phyloP scores from a whole-genome alignment of 2,888 invertebrate species.

The Busseola fusca region DNA sequence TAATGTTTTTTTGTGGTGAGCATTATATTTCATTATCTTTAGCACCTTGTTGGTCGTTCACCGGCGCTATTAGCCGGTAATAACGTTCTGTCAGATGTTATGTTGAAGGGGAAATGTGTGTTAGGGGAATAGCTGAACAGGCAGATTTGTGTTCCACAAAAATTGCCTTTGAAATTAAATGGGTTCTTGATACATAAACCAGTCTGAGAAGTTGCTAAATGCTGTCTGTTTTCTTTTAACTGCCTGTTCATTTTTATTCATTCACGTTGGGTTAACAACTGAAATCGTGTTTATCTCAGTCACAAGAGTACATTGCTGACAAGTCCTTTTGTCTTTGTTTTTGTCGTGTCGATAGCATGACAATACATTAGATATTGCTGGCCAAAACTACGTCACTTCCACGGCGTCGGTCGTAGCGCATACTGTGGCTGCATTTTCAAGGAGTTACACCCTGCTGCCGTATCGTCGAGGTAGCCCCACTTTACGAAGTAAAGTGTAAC shows the following conservation, averaged over 20 bases:
- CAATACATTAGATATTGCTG: background rate
- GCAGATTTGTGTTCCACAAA: slow-evolving; percentile 40
- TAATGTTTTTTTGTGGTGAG: slow-evolving; percentile 74
- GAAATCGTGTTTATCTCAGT: background rate
- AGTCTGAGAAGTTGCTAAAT: background rate
- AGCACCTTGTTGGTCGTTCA: slow-evolving; percentile 81
- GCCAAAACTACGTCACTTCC: background rate
- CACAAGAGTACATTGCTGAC: background rate
- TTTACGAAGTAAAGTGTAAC: background rate
- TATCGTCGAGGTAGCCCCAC: background rate
- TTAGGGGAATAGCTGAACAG: slow-evolving; percentile 32
- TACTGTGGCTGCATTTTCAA: background rate
- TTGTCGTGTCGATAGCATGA: background rate
- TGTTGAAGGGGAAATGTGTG: slow-evolving; percentile 48
- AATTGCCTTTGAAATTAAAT: slow-evolving; percentile 2
- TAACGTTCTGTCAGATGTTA: slow-evolving; percentile 61
- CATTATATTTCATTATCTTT: slow-evolving; percentile 85
- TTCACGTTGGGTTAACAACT: background rate
- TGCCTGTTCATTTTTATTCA: background rate
- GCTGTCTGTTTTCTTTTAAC: background rate
- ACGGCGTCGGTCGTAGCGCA: background rate
- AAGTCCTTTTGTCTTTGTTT: background rate
- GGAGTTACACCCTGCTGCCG: background rate
- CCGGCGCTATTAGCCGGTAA: slow-evolving; percentile 57
- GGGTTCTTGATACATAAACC: background rate